Evolutionary conservation across 1,140 invertebrate species (phyloP).

Genomic region (Aphelinus atriplicis): DNA sequence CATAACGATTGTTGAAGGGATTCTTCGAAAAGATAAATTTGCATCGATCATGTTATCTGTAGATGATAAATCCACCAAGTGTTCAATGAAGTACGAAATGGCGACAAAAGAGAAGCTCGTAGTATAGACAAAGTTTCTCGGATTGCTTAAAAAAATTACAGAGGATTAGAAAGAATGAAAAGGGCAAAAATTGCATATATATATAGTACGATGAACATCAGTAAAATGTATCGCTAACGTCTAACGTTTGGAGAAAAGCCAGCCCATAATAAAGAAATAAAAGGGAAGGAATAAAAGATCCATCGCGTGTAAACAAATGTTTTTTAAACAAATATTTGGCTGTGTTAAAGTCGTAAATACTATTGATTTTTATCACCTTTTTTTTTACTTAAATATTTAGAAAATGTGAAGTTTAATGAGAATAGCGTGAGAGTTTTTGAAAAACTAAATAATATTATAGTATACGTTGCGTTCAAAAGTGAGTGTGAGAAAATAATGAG

Average conservation of each 20-base stretch:
- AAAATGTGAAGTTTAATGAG: constrained; percentile 28
- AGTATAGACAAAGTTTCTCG: constrained; percentile 7
- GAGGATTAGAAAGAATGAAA: constrained; percentile 18
- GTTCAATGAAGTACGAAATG: constrained; percentile 51
- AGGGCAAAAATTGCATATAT: neutral
- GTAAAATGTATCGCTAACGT: constrained; percentile 27
- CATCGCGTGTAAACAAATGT: constrained; percentile 45
- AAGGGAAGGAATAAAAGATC: neutral
- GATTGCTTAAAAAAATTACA: constrained; percentile 12
- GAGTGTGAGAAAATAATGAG: constrained; percentile 25
- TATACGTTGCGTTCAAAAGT: constrained; percentile 32
- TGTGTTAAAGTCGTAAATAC: constrained; percentile 54
- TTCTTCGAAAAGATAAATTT: constrained; percentile 14
- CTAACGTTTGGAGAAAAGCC: constrained; percentile 24
- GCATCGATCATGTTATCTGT: constrained; percentile 26
- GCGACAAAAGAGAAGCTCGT: constrained; percentile 21
- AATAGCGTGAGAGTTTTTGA: constrained; percentile 31
- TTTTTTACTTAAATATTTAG: constrained; percentile 49
- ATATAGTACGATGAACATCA: constrained; percentile 22
- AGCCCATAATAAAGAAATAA: constrained; percentile 17
- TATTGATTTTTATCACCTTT: constrained; percentile 50
- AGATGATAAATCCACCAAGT: constrained; percentile 59
- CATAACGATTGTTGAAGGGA: neutral
- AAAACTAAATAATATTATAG: constrained; percentile 28
- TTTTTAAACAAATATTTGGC: constrained; percentile 58